These are phyloP conservation scores for Ichneumon xanthorius DNA, from an alignment of 2,888 invertebrate species.

Conservation along the genomic window DNA sequence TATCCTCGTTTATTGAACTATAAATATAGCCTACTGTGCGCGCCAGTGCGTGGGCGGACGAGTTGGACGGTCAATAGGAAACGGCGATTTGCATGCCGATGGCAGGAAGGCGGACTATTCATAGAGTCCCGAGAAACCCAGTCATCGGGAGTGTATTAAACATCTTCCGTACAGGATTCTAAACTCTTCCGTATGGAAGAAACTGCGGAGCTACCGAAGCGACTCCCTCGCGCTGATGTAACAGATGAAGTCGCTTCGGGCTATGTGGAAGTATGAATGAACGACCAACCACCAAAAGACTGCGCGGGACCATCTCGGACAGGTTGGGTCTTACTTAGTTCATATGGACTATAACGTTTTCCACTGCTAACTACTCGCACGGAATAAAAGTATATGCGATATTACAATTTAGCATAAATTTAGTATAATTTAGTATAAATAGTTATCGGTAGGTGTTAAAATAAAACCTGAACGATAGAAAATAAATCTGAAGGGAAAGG, in stretches of 20 bases:
- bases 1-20: constrained; percentile 48
- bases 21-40: constrained; percentile 52
- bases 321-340: neutral
- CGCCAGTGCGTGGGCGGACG: constrained; percentile 66
- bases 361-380: too few relatives aligned
- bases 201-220: constrained; percentile 15
- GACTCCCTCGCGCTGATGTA: neutral
- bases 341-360: neutral
- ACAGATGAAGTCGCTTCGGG: constrained; percentile 6
- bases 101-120: constrained; percentile 36
- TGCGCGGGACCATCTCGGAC: neutral
- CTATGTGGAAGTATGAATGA: neutral
- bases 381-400: too few relatives aligned
- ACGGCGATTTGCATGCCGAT: constrained; percentile 65
- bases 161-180: constrained; percentile 41
- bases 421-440: neutral
- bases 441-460: neutral
- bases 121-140: constrained; percentile 10
- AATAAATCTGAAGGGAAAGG: neutral
- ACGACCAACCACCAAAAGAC: neutral
- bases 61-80: constrained; percentile 67
- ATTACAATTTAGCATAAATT: too few relatives aligned
- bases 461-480: too few relatives aligned
- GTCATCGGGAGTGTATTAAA: constrained; percentile 52
- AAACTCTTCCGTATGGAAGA: neutral